A percentile compares a stretch with the other conserved stretches of the same genome.
Conservation (phyloP, 2,797 vertebrate species). For the Yasuhikotakia modesta region DNA sequence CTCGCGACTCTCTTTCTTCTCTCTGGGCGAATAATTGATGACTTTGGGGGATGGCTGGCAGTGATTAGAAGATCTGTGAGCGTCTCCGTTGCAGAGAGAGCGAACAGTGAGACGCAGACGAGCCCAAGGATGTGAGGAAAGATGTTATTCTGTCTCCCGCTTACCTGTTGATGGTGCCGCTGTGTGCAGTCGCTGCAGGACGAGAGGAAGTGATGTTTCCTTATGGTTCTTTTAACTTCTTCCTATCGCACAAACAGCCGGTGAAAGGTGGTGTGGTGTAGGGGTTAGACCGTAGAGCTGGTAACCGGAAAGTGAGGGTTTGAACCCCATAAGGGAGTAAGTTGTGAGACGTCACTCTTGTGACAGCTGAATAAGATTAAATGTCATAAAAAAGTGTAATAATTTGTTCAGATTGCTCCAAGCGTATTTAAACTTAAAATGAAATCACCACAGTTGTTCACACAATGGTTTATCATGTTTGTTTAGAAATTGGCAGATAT, state of each 20-base stretch:
- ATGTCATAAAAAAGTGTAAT: too few species aligned
- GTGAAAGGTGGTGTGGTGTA: neutral
- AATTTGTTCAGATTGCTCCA: too few species aligned
- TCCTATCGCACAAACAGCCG: conserved; percentile 2
- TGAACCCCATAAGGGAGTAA: neutral
- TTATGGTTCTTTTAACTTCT: conserved; percentile 30
- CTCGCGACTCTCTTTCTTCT: conserved; percentile 5
- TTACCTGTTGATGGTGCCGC: conserved; percentile 67
- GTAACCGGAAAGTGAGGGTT: neutral
- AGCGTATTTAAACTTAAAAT: too few species aligned
- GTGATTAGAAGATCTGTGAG: conserved; percentile 69
- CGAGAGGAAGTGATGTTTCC: conserved; percentile 29
- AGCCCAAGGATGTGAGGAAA: neutral
- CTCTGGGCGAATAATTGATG: conserved; percentile 67
- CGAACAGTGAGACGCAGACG: neutral
- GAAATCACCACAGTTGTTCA: too few species aligned
- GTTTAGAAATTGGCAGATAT: too few species aligned
- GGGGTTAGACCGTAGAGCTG: neutral
- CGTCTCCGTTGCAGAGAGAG: conserved; percentile 58
- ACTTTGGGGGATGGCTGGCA: conserved; percentile 65
- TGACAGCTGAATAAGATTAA: too few species aligned
- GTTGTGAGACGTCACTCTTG: too few species aligned
- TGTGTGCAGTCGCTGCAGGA: conserved; percentile 37
- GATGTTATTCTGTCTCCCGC: conserved; percentile 25
- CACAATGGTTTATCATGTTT: too few species aligned